A percentile compares a stretch with the other conserved stretches of the same genome.
Conservation (phyloP, 2,888 invertebrate species). For the Bellardia bayeri region DNA sequence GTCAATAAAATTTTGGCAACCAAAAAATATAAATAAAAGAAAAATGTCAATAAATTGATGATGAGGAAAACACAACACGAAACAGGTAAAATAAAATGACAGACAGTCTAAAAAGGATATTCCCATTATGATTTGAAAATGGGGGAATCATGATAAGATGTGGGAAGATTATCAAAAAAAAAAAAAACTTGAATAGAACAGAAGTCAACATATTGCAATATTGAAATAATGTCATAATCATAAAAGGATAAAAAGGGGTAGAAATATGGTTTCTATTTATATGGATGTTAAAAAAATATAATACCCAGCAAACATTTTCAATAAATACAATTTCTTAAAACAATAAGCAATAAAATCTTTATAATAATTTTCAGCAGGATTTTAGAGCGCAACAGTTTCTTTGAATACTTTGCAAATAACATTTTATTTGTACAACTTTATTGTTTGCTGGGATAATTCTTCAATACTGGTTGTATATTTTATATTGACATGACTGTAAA, state of each 20-base stretch:
- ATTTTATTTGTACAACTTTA: no score
- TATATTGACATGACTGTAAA: slow-evolving; percentile 41
- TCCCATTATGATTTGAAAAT: background rate
- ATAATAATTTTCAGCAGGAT: no score
- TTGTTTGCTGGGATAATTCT: slow-evolving; percentile 10
- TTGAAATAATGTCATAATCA: slow-evolving; percentile 70
- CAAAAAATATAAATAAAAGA: slow-evolving; percentile 35
- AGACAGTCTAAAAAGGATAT: slow-evolving; percentile 54
- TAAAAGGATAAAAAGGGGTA: slow-evolving; percentile 64
- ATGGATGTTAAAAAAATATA: background rate
- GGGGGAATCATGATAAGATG: slow-evolving; percentile 16
- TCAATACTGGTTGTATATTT: slow-evolving; percentile 13
- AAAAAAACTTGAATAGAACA: slow-evolving; percentile 26
- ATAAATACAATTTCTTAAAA: background rate
- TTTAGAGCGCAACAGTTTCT: no score
- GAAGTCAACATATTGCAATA: slow-evolving; percentile 56
- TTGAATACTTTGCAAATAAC: no score
- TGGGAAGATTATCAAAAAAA: slow-evolving; percentile 43
- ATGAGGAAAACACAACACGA: slow-evolving; percentile 22
- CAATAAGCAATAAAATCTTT: no score
- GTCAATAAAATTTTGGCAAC: slow-evolving; percentile 61
- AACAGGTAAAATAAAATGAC: slow-evolving; percentile 63
- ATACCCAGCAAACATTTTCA: slow-evolving; percentile 41
- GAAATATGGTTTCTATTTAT: slow-evolving; percentile 33
- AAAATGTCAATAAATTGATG: slow-evolving; percentile 59